A percentile compares a stretch with the other conserved stretches of the same genome.
phyloP scores from a whole-genome alignment of 1,140 invertebrate species.

The Drosophila lowei region DNA sequence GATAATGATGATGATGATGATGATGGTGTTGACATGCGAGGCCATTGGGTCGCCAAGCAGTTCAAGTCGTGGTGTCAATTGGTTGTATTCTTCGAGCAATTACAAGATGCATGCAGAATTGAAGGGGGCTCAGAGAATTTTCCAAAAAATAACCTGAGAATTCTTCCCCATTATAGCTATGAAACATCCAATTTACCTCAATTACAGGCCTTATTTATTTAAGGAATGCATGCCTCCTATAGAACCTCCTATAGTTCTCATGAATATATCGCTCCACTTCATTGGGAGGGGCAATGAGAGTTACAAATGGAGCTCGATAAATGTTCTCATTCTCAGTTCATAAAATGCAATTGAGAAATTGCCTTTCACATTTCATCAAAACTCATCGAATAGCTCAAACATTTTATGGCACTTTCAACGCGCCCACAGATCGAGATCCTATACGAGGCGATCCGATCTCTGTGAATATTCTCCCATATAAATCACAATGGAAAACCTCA shows the following conservation, averaged over 20 bases:
- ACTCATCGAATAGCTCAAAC: conserved; percentile 59
- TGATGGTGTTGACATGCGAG: conserved; percentile 55
- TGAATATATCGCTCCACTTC: conserved; percentile 22
- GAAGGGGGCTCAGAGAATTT: background rate
- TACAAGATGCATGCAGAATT: conserved; percentile 17
- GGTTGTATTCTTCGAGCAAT: conserved; percentile 34
- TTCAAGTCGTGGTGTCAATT: conserved; percentile 48
- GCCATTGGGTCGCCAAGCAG: conserved; percentile 40
- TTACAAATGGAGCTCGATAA: conserved; percentile 23
- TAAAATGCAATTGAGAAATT: conserved; percentile 74
- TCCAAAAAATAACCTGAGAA: too few species aligned
- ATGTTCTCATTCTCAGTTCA: conserved; percentile 69
- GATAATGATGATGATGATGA: conserved; percentile 23
- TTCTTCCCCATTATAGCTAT: too few species aligned
- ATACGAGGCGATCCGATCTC: conserved; percentile 10
- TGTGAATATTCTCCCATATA: conserved; percentile 66
- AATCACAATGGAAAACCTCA: conserved; percentile 68
- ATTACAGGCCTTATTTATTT: too few species aligned
- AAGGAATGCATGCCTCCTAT: too few species aligned
- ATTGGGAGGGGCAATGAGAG: background rate
- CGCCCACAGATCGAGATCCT: background rate
- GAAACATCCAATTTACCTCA: too few species aligned
- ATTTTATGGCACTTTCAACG: conserved; percentile 70
- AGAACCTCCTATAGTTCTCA: background rate
- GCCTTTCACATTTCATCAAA: conserved; percentile 72